Percentiles rank a stretch among this genome's conserved stretches.
Conservation (phyloP, 2,113 vertebrate species). For the Nymphicus hollandicus region DNA sequence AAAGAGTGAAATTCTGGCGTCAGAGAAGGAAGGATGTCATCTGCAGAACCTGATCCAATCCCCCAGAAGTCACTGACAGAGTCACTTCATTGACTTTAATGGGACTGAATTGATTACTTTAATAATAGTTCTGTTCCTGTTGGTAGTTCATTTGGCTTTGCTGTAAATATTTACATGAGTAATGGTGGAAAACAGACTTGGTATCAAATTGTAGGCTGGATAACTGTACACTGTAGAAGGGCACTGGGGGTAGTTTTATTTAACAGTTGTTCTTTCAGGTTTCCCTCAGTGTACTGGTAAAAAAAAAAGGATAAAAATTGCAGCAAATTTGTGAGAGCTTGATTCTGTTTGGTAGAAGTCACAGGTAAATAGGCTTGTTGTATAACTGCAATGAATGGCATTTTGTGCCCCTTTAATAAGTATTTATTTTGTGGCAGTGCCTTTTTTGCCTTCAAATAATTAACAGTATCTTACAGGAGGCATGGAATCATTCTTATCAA, state of each 20-base stretch:
- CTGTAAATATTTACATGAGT: background rate
- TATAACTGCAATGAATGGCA: background rate
- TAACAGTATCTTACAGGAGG: background rate
- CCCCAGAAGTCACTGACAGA: background rate
- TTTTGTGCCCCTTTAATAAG: background rate
- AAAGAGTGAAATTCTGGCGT: background rate
- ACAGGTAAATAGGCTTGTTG: background rate
- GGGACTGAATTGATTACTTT: conserved; percentile 4
- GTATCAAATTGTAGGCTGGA: background rate
- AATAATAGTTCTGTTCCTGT: background rate
- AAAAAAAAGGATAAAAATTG: background rate
- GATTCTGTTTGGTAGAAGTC: background rate
- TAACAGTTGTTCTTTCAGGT: background rate
- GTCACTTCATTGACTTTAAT: background rate
- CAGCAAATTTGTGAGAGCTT: background rate
- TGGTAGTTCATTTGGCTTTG: conserved; percentile 18
- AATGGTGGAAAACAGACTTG: background rate
- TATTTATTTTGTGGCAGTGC: background rate
- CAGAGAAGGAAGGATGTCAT: background rate
- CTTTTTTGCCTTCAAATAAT: background rate
- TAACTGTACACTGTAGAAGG: background rate
- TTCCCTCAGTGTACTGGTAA: background rate
- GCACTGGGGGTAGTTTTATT: background rate
- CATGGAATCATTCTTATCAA: background rate
- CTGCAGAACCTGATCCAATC: background rate